These are phyloP conservation scores for Gonatopus flavifemur DNA, from an alignment of 1,140 invertebrate genomes.

Conservation along the genomic window DNA sequence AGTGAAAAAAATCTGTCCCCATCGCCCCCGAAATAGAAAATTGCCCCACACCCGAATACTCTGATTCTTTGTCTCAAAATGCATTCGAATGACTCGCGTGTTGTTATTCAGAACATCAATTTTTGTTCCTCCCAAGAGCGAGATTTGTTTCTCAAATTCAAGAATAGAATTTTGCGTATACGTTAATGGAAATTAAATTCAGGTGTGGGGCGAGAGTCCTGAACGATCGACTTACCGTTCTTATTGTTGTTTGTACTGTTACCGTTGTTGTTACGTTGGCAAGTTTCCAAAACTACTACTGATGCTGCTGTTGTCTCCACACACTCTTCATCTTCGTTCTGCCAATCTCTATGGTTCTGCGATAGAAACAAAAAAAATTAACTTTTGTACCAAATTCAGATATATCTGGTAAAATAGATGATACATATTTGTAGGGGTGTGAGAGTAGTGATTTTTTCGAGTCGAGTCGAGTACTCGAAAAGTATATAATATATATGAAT, in stretches of 20 bases:
- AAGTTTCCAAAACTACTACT: conserved; percentile 54
- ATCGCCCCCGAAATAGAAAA: conserved; percentile 23
- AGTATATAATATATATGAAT: too few species aligned
- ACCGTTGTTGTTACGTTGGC: conserved; percentile 52
- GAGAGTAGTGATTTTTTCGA: too few species aligned
- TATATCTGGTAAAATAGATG: too few species aligned
- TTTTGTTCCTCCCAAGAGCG: neutral
- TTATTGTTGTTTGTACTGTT: conserved; percentile 44
- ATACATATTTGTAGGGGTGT: too few species aligned
- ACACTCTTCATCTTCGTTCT: conserved; percentile 57
- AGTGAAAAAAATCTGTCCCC: conserved; percentile 49
- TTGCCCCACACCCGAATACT: conserved; percentile 48
- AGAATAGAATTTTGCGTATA: too few species aligned
- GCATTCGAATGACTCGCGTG: too few species aligned
- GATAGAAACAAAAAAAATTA: conserved; percentile 20
- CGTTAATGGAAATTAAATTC: conserved; percentile 2
- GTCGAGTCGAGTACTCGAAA: too few species aligned
- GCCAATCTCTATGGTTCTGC: conserved; percentile 56
- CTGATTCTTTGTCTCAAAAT: too few species aligned
- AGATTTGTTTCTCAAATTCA: neutral
- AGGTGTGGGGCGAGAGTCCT: conserved; percentile 29
- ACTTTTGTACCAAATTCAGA: too few species aligned
- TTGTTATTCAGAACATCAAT: neutral
- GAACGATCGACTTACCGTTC: conserved; percentile 27
- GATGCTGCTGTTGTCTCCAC: conserved; percentile 43